Percentiles rank a stretch among this genome's conserved stretches.
Evolutionary conservation across 2,888 invertebrate genomes (phyloP).

Genomic region (Rhogogaster chlorosoma): DNA sequence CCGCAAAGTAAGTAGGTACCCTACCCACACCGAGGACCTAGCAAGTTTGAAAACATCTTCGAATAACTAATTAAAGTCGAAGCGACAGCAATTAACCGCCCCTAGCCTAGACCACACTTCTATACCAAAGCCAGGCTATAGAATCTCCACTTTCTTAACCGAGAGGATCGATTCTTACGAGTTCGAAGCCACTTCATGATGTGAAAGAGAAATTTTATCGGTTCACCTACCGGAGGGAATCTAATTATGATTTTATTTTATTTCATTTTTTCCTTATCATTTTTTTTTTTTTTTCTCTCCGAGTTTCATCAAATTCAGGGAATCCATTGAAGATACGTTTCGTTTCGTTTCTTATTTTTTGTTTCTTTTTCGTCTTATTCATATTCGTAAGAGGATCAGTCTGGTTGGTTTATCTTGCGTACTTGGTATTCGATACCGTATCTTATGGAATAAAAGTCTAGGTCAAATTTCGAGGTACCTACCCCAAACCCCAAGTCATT

Average conservation of each 20-base stretch:
- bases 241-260: not conserved
- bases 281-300: not conserved
- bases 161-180: not conserved
- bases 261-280: not conserved
- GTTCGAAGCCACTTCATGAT: not conserved
- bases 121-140: not conserved
- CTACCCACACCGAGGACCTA: not conserved
- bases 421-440: not conserved
- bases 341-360: not conserved
- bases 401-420: not conserved
- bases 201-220: not conserved
- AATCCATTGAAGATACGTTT: not conserved
- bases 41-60: slow-evolving; percentile 44
- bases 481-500: not conserved
- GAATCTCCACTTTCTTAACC: slow-evolving; percentile 7
- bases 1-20: not conserved
- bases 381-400: not conserved
- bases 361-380: not conserved
- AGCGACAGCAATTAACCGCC: slow-evolving; percentile 21
- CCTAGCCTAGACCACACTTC: not conserved
- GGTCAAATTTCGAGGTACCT: not conserved
- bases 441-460: not conserved
- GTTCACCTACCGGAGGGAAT: not conserved
- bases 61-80: slow-evolving; percentile 32
- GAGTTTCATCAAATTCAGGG: not conserved